Evolutionary conservation across 2,888 invertebrate species (phyloP), one percentile per base, ranked within the genome.

Genomic region (Andrena dorsata): DNA sequence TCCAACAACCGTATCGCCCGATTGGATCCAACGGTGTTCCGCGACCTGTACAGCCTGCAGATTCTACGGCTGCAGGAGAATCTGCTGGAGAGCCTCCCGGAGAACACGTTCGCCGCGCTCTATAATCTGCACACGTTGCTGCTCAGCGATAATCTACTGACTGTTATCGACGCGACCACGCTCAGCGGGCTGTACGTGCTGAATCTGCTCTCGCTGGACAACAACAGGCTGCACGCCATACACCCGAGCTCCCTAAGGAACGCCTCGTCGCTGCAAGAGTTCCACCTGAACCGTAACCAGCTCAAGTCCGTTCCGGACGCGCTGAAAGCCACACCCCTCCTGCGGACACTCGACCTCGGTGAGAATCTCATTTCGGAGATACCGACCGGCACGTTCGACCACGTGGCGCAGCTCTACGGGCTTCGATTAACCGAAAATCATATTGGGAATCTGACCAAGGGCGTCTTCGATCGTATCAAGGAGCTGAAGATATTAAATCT

Each of bases 381-480:
- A 89, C 96, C 96, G 89, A 97, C 97, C 92, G 96, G 96, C 76
- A 97, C 97, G n/a, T 97, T 98, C 91, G 96, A 96, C 93, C 96
- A 96, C 87, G 96, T 98, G 95, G 96, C 96, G 89, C 97, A 97
- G 91, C 96, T 98, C 93, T 97, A 97, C 91, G 97, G 97, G 28
- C 94, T 98, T 78, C 95, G 98, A 90, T 94, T 98, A 80, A 97
- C 98, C 35, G 97, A 97, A 94, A 98, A 98, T 94, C 96, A 97
- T 93, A 97, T 97, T 90, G 96, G 96, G 75, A 97, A 96, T 93
- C 96, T 97, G 76, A 96, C 96, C 76, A 97, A 96, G 95, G 97
- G 97, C 56, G 96, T 97, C 70, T 97, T 98, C 92, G 96, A 96
- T 91, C 96, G 96, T 94, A 96, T 98, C 95, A 95, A 96, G 30